Percentiles rank a stretch among this genome's conserved stretches.
These are phyloP conservation scores for Antechinus flavipes DNA, from an alignment of 2,113 vertebrate genomes.

Conservation along the genomic window DNA sequence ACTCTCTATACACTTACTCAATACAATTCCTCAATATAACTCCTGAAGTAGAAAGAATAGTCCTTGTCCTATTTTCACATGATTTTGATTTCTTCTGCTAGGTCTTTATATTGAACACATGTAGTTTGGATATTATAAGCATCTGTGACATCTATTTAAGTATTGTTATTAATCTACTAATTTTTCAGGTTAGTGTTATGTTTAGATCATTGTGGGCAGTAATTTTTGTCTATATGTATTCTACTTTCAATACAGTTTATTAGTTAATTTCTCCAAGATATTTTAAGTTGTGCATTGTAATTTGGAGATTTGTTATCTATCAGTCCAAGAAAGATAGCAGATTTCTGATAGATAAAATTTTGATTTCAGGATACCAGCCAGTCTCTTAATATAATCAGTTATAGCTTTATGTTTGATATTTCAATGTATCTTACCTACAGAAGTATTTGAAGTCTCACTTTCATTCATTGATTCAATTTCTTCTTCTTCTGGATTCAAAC, in stretches of 20 bases:
- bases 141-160: not conserved
- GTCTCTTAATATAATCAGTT: not conserved
- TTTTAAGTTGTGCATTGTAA: not conserved
- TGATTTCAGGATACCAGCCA: not conserved
- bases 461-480: not conserved
- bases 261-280: not conserved
- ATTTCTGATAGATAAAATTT: not conserved
- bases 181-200: not conserved
- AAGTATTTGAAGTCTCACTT: not conserved
- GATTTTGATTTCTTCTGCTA: not conserved
- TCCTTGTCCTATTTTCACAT: not conserved
- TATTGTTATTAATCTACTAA: not conserved
- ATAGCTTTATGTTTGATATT: not conserved
- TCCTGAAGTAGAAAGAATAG: not conserved
- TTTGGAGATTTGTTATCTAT: not conserved
- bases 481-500: not conserved
- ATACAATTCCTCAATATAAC: not conserved
- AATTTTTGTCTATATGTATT: not conserved
- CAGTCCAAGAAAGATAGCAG: not conserved
- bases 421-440: not conserved
- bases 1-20: not conserved
- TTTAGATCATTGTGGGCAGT: not conserved
- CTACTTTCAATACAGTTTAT: not conserved
- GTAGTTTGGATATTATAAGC: not conserved
- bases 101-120: not conserved